Evolutionary conservation across 2,797 vertebrate genomes (phyloP).

Genomic region (Columba guinea): DNA sequence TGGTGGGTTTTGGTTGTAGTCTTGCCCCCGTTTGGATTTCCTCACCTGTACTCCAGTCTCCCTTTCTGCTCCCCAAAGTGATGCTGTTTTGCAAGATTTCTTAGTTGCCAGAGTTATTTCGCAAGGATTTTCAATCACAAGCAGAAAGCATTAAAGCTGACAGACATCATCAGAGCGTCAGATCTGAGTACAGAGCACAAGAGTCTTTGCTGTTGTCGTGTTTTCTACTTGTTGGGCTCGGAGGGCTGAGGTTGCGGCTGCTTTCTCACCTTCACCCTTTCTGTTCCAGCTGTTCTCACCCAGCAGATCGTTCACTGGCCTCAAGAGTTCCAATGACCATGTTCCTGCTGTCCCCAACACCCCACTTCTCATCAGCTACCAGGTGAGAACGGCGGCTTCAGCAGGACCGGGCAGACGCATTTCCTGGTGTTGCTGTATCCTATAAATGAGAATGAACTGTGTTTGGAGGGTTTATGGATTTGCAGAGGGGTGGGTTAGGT

Average conservation of each 20-base stretch:
- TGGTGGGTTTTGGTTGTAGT: not conserved
- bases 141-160: not conserved
- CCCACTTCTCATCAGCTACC: slow-evolving; percentile 86
- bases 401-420: not conserved
- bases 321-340: slow-evolving; percentile 83
- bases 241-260: not conserved
- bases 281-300: slow-evolving; percentile 75
- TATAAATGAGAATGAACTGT: not conserved
- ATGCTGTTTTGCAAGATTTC: not conserved
- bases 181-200: not conserved
- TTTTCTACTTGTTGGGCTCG: not conserved
- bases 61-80: not conserved
- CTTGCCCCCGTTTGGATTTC: not conserved
- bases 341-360: slow-evolving; percentile 84
- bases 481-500: not conserved
- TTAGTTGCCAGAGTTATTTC: not conserved
- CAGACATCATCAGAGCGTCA: not conserved
- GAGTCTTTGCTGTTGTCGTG: not conserved
- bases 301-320: slow-evolving; percentile 79
- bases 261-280: slow-evolving; percentile 26
- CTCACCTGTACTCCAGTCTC: not conserved
- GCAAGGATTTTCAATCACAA: not conserved
- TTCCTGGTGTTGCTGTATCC: not conserved
- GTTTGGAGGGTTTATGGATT: not conserved
- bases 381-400: slow-evolving; percentile 76